Percentiles rank a stretch among this genome's conserved stretches.
Evolutionary conservation across 2,888 invertebrate genomes (phyloP).

Genomic region (Synanthedon formicaeformis): DNA sequence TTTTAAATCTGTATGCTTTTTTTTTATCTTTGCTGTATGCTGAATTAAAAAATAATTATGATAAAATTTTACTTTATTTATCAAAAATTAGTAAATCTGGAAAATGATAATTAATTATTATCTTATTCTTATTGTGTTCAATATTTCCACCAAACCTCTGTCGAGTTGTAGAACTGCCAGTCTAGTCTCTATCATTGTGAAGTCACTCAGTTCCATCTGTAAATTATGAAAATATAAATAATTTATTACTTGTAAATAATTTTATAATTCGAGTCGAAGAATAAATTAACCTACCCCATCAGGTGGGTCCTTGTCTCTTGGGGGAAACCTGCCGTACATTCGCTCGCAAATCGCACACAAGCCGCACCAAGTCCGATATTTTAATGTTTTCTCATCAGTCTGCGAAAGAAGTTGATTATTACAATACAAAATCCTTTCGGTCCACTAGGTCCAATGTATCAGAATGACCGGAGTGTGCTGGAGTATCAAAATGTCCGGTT

Average conservation of each 20-base stretch:
- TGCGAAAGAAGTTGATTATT: conserved; percentile 17
- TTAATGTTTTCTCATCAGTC: conserved; percentile 54
- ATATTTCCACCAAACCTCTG: conserved; percentile 56
- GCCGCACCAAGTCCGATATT: conserved; percentile 84
- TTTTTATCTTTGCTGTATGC: too few species aligned
- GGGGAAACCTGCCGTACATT: conserved; percentile 70
- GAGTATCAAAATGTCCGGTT: too few species aligned
- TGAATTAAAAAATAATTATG: too few species aligned
- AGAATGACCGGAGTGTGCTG: too few species aligned
- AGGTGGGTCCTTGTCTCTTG: conserved; percentile 75
- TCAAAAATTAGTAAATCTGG: too few species aligned
- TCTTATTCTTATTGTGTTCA: conserved; percentile 56
- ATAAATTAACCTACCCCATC: conserved; percentile 65
- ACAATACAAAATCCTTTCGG: too few species aligned
- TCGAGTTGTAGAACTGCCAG: conserved; percentile 58
- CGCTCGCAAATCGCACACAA: conserved; percentile 83
- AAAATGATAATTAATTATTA: conserved; percentile 13
- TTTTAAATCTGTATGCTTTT: too few species aligned
- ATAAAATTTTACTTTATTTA: too few species aligned
- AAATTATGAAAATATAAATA: conserved; percentile 18
- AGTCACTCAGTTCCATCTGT: conserved; percentile 77
- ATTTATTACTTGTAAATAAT: not conserved
- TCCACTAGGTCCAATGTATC: too few species aligned
- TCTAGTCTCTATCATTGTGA: conserved; percentile 73
- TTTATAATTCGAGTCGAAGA: too few species aligned